Conservation (phyloP, 2,113 vertebrate species). For the Pseudopipra pipra region DNA sequence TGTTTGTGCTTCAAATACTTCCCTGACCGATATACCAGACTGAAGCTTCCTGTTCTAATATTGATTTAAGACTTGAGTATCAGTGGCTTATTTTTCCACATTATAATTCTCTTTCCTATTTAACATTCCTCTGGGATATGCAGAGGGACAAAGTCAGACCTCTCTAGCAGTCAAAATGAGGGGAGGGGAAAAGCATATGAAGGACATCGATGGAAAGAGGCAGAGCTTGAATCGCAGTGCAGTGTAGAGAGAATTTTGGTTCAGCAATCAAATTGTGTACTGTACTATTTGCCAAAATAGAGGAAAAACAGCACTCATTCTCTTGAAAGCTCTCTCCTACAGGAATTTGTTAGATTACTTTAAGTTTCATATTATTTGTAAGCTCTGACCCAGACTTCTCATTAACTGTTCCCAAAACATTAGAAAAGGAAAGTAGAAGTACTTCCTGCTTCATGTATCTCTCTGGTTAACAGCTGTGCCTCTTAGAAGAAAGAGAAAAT, state of each 20-base stretch:
- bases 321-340: not conserved
- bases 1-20: conserved; percentile 11
- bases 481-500: not conserved
- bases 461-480: not conserved
- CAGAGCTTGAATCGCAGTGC: not conserved
- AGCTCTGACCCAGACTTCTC: not conserved
- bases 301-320: not conserved
- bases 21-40: not conserved
- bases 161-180: not conserved
- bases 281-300: not conserved
- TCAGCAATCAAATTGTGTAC: not conserved
- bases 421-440: not conserved
- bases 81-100: not conserved
- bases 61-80: conserved; percentile 24
- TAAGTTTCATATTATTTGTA: not conserved
- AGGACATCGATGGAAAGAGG: not conserved
- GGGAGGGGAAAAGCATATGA: not conserved
- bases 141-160: not conserved
- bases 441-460: not conserved
- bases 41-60: conserved; percentile 40
- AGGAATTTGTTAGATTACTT: not conserved
- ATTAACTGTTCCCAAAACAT: not conserved
- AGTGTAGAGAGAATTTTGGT: not conserved
- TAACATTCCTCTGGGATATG: not conserved
- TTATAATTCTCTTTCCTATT: not conserved